phyloP scores from a whole-genome alignment of 2,888 invertebrate genomes.

The Pherbina coryleti region DNA sequence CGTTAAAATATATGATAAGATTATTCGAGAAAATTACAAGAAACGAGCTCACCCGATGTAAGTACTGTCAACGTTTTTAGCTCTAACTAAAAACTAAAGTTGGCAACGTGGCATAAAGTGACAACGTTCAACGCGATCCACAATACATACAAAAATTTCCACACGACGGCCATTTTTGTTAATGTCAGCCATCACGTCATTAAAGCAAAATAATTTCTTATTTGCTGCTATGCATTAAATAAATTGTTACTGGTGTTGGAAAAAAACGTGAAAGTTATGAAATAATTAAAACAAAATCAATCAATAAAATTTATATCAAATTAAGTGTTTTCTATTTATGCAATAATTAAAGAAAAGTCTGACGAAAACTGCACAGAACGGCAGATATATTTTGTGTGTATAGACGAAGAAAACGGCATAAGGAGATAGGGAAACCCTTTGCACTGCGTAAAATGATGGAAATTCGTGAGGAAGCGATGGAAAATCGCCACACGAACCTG shows the following conservation, averaged over 20 bases:
- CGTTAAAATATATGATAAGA: no score
- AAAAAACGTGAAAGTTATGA: constrained; percentile 44
- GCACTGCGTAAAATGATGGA: constrained; percentile 37
- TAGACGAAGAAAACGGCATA: constrained; percentile 9
- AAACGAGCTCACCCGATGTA: no score
- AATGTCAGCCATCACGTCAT: constrained; percentile 54
- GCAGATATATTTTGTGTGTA: constrained; percentile 28
- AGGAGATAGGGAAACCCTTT: constrained; percentile 15
- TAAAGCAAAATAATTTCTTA: constrained; percentile 43
- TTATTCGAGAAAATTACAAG: no score
- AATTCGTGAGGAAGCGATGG: constrained; percentile 27
- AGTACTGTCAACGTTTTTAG: no score
- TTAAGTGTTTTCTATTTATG: constrained; percentile 35
- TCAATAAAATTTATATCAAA: constrained; percentile 37
- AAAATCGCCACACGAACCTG: constrained; percentile 19
- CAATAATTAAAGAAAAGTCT: constrained; percentile 35
- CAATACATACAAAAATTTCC: constrained; percentile 37
- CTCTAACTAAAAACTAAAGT: background rate
- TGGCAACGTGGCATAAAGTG: constrained; percentile 25
- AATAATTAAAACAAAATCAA: constrained; percentile 47
- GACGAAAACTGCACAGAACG: background rate
- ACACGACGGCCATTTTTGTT: constrained; percentile 53
- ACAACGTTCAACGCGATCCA: constrained; percentile 29
- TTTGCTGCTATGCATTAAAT: constrained; percentile 19
- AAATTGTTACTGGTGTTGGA: constrained; percentile 26